Percentiles rank a stretch among this genome's conserved stretches.
Conservation (phyloP, 2,888 invertebrate genomes). For the Herminia tarsipennalis region DNA sequence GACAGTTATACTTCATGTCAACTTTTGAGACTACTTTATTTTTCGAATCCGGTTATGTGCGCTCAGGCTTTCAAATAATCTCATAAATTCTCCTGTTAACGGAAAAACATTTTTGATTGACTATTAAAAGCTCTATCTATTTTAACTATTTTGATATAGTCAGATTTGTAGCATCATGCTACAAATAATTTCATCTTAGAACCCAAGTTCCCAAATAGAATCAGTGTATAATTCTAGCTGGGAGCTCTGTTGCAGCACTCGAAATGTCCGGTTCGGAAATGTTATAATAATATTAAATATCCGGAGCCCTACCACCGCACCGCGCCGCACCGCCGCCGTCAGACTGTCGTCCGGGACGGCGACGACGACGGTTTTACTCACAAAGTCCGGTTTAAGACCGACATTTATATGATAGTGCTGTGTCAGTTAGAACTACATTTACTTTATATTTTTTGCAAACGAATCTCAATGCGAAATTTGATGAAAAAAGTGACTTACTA, state of each 20-base stretch:
- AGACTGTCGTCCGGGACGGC: neutral
- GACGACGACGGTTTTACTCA: neutral
- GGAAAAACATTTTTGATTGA: neutral
- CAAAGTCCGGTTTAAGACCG: neutral
- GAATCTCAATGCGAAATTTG: too few species aligned
- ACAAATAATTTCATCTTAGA: conserved; percentile 24
- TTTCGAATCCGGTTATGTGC: too few species aligned
- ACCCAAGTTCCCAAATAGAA: conserved; percentile 20
- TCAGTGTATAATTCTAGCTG: conserved; percentile 12
- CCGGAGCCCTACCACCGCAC: conserved; percentile 24
- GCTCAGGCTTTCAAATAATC: neutral
- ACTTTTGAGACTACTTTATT: too few species aligned
- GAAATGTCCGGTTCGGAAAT: conserved; percentile 44
- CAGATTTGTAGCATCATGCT: conserved; percentile 1
- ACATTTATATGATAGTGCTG: neutral
- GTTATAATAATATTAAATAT: conserved; percentile 52
- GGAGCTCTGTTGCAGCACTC: conserved; percentile 16
- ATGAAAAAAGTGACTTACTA: too few species aligned
- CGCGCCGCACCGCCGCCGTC: too few species aligned
- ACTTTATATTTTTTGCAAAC: too few species aligned
- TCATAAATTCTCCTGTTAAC: neutral
- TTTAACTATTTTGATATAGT: neutral
- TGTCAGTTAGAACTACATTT: too few species aligned
- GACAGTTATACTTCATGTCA: too few species aligned
- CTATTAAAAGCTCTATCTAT: neutral